Conservation (phyloP, 2,888 invertebrate genomes). For the Pyrgus malvae region DNA sequence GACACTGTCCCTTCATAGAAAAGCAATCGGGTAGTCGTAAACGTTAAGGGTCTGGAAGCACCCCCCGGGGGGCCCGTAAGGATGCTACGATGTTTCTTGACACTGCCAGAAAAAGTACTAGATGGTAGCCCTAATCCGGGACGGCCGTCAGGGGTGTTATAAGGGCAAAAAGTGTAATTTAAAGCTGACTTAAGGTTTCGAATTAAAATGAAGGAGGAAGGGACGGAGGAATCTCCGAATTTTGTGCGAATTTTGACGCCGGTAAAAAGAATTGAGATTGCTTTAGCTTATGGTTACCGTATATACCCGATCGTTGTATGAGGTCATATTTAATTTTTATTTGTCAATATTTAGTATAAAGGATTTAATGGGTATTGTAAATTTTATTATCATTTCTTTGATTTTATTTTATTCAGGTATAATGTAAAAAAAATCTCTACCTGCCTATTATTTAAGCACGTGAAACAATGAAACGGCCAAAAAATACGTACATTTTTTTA, state of each 20-base stretch:
- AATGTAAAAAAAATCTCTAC: too few relatives aligned
- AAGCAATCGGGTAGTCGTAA: constrained; percentile 85
- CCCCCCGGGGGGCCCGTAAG: constrained; percentile 82
- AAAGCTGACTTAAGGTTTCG: constrained; percentile 79
- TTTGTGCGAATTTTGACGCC: constrained; percentile 16
- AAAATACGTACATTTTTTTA: too few relatives aligned
- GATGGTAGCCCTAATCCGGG: constrained; percentile 69
- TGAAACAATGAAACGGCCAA: too few relatives aligned
- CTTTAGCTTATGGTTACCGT: not conserved
- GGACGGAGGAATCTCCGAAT: constrained; percentile 30
- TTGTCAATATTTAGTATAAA: too few relatives aligned
- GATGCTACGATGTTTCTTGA: constrained; percentile 75
- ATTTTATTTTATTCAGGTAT: too few relatives aligned
- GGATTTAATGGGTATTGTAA: too few relatives aligned
- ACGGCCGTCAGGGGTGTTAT: constrained; percentile 73
- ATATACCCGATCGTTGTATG: too few relatives aligned
- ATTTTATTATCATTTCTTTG: too few relatives aligned
- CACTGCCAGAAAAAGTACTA: constrained; percentile 73
- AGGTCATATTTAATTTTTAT: too few relatives aligned
- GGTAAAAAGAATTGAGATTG: not conserved
- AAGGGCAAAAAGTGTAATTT: constrained; percentile 79
- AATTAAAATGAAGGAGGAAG: constrained; percentile 73
- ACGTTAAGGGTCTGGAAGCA: constrained; percentile 81
- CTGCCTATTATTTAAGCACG: too few relatives aligned
- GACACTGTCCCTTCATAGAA: constrained; percentile 76